Percentiles rank a stretch among this genome's conserved stretches.
These are phyloP conservation scores for Elysia crispata DNA, from an alignment of 2,888 invertebrate genomes.

Conservation along the genomic window DNA sequence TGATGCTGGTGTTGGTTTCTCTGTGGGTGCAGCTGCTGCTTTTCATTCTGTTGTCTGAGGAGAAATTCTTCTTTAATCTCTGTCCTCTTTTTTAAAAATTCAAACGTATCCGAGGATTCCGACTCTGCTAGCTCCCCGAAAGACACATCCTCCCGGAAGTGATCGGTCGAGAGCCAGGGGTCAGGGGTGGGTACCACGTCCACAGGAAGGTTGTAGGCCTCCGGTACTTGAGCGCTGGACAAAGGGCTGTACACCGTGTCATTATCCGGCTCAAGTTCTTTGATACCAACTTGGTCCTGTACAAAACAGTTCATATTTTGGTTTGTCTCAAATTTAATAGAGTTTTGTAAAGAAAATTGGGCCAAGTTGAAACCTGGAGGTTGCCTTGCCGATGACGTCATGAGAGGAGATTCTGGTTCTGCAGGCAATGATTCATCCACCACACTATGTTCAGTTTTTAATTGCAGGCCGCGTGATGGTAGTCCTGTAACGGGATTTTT, in stretches of 20 bases:
- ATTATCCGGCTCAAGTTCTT: neutral
- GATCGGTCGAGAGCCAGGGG: slow-evolving; percentile 2
- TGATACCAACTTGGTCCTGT: neutral
- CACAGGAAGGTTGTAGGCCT: slow-evolving; percentile 23
- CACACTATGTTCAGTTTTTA: neutral
- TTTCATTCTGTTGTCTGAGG: neutral
- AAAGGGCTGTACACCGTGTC: slow-evolving; percentile 34
- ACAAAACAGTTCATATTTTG: neutral
- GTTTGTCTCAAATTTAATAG: neutral
- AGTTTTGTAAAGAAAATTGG: neutral
- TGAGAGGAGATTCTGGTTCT: neutral
- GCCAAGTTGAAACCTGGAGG: too few species aligned
- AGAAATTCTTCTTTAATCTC: neutral
- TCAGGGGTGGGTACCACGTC: slow-evolving; percentile 5
- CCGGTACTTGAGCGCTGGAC: slow-evolving; percentile 18
- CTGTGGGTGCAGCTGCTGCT: neutral
- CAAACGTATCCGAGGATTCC: slow-evolving; percentile 31
- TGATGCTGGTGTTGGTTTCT: neutral
- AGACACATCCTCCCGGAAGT: slow-evolving; percentile 26
- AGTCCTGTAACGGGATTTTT: too few species aligned
- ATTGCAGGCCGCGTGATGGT: too few species aligned
- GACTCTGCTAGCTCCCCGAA: slow-evolving; percentile 31
- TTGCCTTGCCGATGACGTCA: neutral
- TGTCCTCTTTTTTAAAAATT: neutral
- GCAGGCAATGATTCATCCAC: neutral